A percentile compares a stretch with the other conserved stretches of the same genome.
Evolutionary conservation across 2,888 invertebrate genomes (phyloP).

Genomic region (Hyles lineata): DNA sequence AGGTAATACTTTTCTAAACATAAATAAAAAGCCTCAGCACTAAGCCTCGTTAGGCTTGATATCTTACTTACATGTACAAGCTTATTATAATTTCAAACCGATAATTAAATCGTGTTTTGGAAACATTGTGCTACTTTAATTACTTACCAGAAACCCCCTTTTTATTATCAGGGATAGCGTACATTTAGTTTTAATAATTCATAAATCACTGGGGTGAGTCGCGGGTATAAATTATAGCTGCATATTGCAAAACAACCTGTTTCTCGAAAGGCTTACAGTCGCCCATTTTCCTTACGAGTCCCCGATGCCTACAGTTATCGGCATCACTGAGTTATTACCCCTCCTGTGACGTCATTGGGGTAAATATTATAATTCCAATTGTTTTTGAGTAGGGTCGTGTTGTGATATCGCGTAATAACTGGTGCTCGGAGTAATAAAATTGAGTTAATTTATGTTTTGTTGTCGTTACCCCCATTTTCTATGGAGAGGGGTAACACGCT

Average conservation of each 20-base stretch:
- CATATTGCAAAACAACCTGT: background rate
- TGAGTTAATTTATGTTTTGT: constrained; percentile 16
- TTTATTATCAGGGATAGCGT: background rate
- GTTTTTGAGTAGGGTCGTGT: constrained; percentile 22
- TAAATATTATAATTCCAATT: constrained; percentile 27
- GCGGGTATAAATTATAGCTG: background rate
- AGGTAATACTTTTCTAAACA: no score
- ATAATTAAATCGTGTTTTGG: no score
- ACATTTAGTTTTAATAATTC: background rate
- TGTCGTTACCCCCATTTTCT: constrained; percentile 14
- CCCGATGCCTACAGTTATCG: constrained; percentile 7
- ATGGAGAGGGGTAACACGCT: background rate
- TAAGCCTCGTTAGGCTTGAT: no score
- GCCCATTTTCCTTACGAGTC: background rate
- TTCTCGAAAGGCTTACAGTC: constrained; percentile 1
- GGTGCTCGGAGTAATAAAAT: constrained; percentile 1
- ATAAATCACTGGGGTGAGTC: background rate
- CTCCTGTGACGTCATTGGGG: constrained; percentile 20
- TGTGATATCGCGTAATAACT: constrained; percentile 5
- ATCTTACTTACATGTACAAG: no score
- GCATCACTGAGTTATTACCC: constrained; percentile 14
- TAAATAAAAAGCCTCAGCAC: no score
- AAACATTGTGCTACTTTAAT: background rate
- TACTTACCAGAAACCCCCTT: background rate
- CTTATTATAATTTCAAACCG: no score